phyloP scores from a whole-genome alignment of 2,113 vertebrate genomes.

The Ochotona curzoniae region DNA sequence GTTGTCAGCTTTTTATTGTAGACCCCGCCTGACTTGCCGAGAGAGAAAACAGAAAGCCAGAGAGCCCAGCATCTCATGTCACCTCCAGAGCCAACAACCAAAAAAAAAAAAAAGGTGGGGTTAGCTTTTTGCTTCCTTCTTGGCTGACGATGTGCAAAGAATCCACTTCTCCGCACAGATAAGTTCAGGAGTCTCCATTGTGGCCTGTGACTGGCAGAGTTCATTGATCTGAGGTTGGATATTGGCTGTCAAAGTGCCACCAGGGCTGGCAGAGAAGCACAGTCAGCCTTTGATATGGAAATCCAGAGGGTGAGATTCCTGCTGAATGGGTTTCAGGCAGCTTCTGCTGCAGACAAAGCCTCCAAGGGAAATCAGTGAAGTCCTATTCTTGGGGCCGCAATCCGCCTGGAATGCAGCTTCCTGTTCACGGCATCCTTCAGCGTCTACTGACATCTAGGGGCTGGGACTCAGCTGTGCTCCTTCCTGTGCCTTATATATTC shows the following conservation, averaged over 20 bases:
- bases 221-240: constrained; percentile 53
- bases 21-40: neutral
- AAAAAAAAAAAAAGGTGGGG: neutral
- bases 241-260: constrained; percentile 65
- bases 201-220: constrained; percentile 31
- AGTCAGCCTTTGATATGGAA: constrained; percentile 73
- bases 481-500: neutral
- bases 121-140: neutral
- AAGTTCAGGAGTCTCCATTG: constrained; percentile 22
- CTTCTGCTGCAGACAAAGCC: constrained; percentile 23
- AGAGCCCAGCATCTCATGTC: neutral
- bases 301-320: constrained; percentile 1
- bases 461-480: neutral
- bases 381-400: neutral
- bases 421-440: constrained; percentile 22
- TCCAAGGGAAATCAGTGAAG: neutral
- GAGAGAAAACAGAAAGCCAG: neutral
- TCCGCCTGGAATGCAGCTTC: constrained; percentile 5
- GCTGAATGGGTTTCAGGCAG: constrained; percentile 10
- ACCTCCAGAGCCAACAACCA: neutral
- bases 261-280: neutral
- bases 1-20: neutral
- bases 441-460: constrained; percentile 76
- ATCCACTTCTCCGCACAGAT: constrained; percentile 41
- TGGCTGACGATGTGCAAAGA: constrained; percentile 50